Evolutionary conservation across 1,140 invertebrate species (phyloP), one percentile per base, ranked within the genome.

Genomic region (Phthorimaea operculella): DNA sequence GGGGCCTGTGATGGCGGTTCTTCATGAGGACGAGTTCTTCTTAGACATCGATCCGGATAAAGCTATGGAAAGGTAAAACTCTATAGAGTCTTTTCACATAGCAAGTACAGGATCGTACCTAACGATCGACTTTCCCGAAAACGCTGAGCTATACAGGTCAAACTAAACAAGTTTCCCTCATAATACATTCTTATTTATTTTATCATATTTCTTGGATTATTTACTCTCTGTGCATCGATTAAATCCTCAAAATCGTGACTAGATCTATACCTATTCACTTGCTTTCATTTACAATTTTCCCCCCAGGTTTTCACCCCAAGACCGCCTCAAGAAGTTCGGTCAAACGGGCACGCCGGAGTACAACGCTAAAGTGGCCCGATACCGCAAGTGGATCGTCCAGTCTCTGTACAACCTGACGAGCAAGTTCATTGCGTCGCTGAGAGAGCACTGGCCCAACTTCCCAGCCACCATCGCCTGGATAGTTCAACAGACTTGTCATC

Each of bases 1-100:
- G 74, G 91, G 91, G 12, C 96, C 98, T 1, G 93, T 99, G 42
- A 93, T 98, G 90, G 90, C 93, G 48, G 87, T 99, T n/a, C 86
- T 99, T 3, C 95, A 94, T 85, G 95, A 97, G 66, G 95, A 97
- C 74, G 96, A 98, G 74, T 91, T 92, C 74, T 96, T 95, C 83
- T 88, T 98, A 44, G 96, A 98, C 75, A 92, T 97, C 33, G 96
- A 99, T 85, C 94, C 96, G 0, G 91, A 94, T 57, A 98, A 97
- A 84, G 91, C 93, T 4, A 81, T 87, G 71, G 86, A n/a, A n/a
- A n/a, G n/a, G n/a, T n/a, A n/a, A n/a, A n/a, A n/a, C n/a, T n/a
- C n/a, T n/a, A n/a, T n/a, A n/a, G n/a, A n/a, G n/a, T n/a, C n/a
- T n/a, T n/a, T n/a, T n/a, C n/a, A n/a, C n/a, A n/a, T n/a, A n/a